phyloP scores from a whole-genome alignment of 2,797 vertebrate genomes.

The Erethizon dorsatum region DNA sequence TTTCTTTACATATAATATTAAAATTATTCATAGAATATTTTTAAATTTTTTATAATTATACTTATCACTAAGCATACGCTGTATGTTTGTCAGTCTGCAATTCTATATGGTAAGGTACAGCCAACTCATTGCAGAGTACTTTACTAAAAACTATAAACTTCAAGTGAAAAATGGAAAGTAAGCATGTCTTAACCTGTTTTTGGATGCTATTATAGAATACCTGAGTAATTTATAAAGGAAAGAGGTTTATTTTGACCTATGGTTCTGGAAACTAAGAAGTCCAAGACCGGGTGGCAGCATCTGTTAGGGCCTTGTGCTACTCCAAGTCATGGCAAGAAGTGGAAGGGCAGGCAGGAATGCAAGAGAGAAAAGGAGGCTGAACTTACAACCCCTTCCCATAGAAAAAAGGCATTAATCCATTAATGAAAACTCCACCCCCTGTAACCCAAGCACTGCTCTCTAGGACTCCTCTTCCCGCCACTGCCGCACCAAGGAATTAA shows the following conservation, averaged over 20 bases:
- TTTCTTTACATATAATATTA: not conserved
- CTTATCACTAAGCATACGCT: not conserved
- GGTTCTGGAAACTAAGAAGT: not conserved
- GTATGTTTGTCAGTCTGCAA: not conserved
- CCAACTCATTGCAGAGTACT: not conserved
- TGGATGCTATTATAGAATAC: not conserved
- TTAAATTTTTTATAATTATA: constrained; percentile 11
- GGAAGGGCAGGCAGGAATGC: not conserved
- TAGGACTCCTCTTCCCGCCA: not conserved
- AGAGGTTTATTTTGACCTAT: not conserved
- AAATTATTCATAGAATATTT: not conserved
- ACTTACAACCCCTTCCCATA: not conserved
- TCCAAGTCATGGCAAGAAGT: not conserved
- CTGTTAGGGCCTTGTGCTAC: not conserved
- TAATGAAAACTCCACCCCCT: not conserved
- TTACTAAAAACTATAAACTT: not conserved
- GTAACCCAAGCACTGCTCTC: not conserved
- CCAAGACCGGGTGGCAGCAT: not conserved
- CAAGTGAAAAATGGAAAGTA: not conserved
- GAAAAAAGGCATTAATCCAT: not conserved
- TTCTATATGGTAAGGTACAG: not conserved
- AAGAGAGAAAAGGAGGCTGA: not conserved
- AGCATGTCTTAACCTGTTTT: not conserved
- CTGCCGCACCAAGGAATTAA: not conserved
- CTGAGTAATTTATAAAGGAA: not conserved